Evolutionary conservation across 2,888 invertebrate genomes (phyloP).

Genomic region (Drosophila phalerata): DNA sequence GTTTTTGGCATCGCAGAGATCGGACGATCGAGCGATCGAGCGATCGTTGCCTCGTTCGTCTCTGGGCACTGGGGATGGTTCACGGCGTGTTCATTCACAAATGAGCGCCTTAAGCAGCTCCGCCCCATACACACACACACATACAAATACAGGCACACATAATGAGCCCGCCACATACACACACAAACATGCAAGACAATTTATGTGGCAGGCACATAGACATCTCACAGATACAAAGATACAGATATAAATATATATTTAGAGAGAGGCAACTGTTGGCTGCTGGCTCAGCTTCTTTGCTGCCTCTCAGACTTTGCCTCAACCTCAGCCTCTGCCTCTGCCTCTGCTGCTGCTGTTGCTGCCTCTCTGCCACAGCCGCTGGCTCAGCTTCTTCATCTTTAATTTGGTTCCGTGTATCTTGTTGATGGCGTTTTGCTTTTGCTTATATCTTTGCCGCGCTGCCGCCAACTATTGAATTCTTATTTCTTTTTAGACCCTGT

Average conservation of each 20-base stretch:
- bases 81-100: constrained; percentile 83
- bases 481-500: constrained; percentile 23
- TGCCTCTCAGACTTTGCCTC: constrained; percentile 18
- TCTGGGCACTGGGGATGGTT: constrained; percentile 43
- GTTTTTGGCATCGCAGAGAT: constrained; percentile 66
- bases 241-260: constrained; percentile 7
- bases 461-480: constrained; percentile 63
- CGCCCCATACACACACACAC: constrained; percentile 78
- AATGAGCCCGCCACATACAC: constrained; percentile 65
- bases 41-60: constrained; percentile 56
- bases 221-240: constrained; percentile 37
- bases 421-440: constrained; percentile 80
- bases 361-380: constrained; percentile 30
- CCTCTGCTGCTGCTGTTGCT: constrained; percentile 5
- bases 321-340: constrained; percentile 16
- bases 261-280: constrained; percentile 27
- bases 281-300: constrained; percentile 61
- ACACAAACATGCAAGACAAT: constrained; percentile 54
- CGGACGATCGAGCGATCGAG: constrained; percentile 42
- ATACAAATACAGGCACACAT: constrained; percentile 46
- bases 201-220: constrained; percentile 76
- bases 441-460: constrained; percentile 77
- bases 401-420: constrained; percentile 81
- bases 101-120: constrained; percentile 84
- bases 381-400: constrained; percentile 78